Base-by-base conservation (phyloP, 2,888 invertebrate genomes). In the Exocentrus adspersus region DNA sequence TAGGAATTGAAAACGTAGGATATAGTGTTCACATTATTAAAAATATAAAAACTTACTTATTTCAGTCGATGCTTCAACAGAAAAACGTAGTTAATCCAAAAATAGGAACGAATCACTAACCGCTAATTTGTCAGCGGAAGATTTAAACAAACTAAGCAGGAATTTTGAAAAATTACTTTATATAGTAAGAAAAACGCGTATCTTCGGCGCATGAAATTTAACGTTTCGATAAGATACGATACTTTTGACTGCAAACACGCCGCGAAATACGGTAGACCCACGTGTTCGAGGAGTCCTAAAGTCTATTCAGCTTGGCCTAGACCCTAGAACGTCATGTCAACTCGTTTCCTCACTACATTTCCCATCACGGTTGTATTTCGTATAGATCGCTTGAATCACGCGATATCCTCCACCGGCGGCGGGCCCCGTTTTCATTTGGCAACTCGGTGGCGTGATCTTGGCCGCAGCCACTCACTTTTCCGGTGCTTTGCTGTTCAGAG, bases 361-460 rank as follows among this genome's bases (percentile, higher is more conserved):
- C 41, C 7, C 42, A 43, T 45, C 32, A 28, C 32, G n/a, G n/a
- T n/a, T n/a, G n/a, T n/a, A n/a, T 32, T 32, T 57, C 16, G 57
- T 24, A 57, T 46, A 16, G 57, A 57, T 57, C 57, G 57, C 20
- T 42, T 62, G 62, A 54, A 66, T 62, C 59, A 67, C 62, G 59
- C 64, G 60, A 67, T 59, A 61, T 58, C 41, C 54, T 58, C 53
- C 58, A 42, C 51, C 48, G 46, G 58, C 48, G 46, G 58, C 56
- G 46, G 62, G 59, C 28, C 37, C 12, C 24, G 50, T 53, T 56
- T 57, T 60, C 63, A 63, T 67, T 67, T 64, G 67, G 58, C 54
- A 50, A 59, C 12, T 53, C 46, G 30, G 60, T 65, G 66, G 66
- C 67, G 67, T 67, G 67, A 67, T 67, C 58, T 60, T 3, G 20